These are phyloP conservation scores for Platysternon megacephalum DNA, from an alignment of 2,113 vertebrate species.

Conservation along the genomic window DNA sequence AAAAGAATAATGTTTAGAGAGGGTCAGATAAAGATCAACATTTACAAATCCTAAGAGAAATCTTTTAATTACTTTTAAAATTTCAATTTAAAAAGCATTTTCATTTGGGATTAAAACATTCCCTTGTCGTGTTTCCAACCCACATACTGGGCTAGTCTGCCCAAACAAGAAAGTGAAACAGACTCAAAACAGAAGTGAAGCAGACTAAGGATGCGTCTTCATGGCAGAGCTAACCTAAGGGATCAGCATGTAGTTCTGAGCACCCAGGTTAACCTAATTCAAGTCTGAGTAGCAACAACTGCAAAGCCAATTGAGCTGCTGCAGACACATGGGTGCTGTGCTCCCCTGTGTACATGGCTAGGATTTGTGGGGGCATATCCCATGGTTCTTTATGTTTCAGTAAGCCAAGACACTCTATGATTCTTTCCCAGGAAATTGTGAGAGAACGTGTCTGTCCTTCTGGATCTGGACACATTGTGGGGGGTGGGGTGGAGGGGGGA, in stretches of 20 bases:
- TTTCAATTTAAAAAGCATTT: neutral
- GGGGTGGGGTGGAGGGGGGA: rapidly evolving
- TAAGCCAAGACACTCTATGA: neutral
- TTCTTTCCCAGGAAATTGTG: neutral
- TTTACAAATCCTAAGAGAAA: neutral
- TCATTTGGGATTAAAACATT: neutral
- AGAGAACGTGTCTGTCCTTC: neutral
- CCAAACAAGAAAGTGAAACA: neutral
- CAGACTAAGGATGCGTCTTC: neutral
- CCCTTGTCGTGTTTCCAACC: neutral
- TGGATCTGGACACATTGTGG: neutral
- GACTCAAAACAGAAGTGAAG: neutral
- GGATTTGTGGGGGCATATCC: neutral
- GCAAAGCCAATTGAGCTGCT: neutral
- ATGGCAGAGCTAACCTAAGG: neutral
- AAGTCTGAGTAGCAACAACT: neutral
- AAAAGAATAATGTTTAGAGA: neutral
- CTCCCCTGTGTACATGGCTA: neutral
- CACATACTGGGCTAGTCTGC: too few species aligned
- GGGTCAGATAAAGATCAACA: neutral
- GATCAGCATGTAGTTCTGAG: neutral
- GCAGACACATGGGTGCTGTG: neutral
- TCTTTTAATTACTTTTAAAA: neutral
- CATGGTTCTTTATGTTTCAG: neutral
- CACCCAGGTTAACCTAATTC: neutral